These are phyloP conservation scores for Tuta absoluta DNA, from an alignment of 2,888 invertebrate species.

Conservation along the genomic window DNA sequence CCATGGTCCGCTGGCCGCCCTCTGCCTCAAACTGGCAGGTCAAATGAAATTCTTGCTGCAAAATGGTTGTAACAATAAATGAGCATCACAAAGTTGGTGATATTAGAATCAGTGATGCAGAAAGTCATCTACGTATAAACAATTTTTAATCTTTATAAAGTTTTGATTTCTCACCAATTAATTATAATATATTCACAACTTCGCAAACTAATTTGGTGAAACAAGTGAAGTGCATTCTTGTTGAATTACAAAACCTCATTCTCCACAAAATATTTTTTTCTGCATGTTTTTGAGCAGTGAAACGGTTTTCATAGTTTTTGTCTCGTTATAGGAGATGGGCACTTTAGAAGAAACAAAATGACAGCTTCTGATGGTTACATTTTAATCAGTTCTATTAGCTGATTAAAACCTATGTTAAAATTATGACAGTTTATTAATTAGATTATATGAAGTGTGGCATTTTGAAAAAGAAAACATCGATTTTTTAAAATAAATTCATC, in stretches of 20 bases:
- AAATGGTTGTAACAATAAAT: slow-evolving; percentile 10
- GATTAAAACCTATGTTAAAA: slow-evolving; percentile 38
- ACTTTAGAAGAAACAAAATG: slow-evolving; percentile 38
- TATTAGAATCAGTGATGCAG: background rate
- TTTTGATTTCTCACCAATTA: no score
- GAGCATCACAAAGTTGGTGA: background rate
- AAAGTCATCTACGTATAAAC: background rate
- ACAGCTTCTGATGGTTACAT: slow-evolving; percentile 42
- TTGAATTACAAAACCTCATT: no score
- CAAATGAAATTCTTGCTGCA: slow-evolving; percentile 7
- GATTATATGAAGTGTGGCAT: no score
- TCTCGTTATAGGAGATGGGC: slow-evolving; percentile 54
- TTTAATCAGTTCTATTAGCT: background rate
- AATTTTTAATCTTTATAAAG: no score
- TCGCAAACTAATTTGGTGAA: no score
- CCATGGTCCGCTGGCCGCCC: slow-evolving; percentile 28
- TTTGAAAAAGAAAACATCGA: no score
- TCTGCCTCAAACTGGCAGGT: slow-evolving; percentile 2
- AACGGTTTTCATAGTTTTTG: slow-evolving; percentile 23
- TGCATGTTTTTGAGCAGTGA: background rate
- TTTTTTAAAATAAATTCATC: no score
- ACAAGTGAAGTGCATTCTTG: no score
- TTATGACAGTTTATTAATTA: background rate
- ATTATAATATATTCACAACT: no score
- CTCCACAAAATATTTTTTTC: background rate